phyloP scores from a whole-genome alignment of 2,797 vertebrate genomes.

The Gobio occitaniae region DNA sequence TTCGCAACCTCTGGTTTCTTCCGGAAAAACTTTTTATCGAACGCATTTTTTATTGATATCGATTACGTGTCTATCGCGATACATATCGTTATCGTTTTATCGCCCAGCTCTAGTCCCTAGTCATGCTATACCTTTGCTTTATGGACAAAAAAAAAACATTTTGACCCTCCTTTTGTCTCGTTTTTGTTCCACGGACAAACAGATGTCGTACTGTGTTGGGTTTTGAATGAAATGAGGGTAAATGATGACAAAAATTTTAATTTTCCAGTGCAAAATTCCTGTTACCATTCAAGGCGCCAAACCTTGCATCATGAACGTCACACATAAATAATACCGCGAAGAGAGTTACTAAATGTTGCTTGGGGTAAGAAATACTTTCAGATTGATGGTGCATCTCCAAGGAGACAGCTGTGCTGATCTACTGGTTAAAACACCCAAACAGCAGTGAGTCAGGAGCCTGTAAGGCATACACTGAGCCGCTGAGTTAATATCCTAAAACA shows the following conservation, averaged over 20 bases:
- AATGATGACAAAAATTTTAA: background rate
- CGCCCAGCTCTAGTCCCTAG: background rate
- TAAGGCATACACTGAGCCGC: slow-evolving; percentile 44
- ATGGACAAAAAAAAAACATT: background rate
- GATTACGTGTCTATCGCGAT: too few species aligned
- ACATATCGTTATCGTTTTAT: too few species aligned
- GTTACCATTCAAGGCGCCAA: background rate
- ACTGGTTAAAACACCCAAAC: slow-evolving; percentile 52
- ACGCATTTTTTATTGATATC: too few species aligned
- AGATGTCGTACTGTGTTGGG: too few species aligned
- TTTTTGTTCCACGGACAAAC: background rate
- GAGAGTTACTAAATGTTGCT: background rate
- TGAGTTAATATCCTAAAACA: slow-evolving; percentile 45
- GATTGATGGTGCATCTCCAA: slow-evolving; percentile 23
- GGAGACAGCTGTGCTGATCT: slow-evolving; percentile 46
- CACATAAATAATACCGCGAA: background rate
- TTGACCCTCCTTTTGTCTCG: background rate
- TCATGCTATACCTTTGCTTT: background rate
- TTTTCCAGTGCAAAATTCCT: background rate
- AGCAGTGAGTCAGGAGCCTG: slow-evolving; percentile 46
- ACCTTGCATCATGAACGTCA: background rate
- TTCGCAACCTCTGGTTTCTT: too few species aligned
- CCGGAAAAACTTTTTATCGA: too few species aligned
- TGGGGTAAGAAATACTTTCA: slow-evolving; percentile 3
- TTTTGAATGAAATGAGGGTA: background rate